phyloP scores from a whole-genome alignment of 2,888 invertebrate species.

The Pachymerium ferrugineum region DNA sequence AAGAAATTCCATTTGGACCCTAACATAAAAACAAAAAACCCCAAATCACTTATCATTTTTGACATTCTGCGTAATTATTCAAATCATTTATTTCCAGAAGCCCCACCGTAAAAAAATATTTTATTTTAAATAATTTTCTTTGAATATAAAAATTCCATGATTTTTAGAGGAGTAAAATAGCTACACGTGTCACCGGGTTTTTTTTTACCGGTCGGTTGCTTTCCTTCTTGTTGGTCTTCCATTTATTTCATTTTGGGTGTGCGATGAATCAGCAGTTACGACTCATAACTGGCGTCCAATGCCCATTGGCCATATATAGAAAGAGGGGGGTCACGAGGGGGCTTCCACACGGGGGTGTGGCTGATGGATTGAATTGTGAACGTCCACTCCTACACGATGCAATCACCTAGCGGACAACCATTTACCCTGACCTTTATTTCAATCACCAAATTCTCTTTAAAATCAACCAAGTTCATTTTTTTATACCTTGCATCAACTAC shows the following conservation, averaged over 20 bases:
- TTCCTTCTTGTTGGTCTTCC: not conserved
- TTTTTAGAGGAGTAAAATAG: not conserved
- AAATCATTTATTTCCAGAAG: not conserved
- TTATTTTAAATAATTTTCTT: not conserved
- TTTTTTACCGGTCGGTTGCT: not conserved
- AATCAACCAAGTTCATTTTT: no score
- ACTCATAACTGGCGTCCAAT: not conserved
- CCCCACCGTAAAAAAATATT: not conserved
- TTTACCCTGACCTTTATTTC: not conserved
- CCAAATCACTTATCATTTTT: not conserved
- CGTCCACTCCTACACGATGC: not conserved
- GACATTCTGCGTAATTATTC: not conserved
- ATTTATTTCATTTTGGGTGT: not conserved
- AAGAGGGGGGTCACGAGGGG: not conserved
- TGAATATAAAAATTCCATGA: not conserved
- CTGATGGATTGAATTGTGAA: not conserved
- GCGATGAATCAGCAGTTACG: not conserved
- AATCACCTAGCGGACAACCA: not conserved
- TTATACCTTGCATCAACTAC: no score
- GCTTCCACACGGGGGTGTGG: not conserved
- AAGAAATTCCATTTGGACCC: not conserved
- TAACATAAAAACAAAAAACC: slow-evolving; percentile 3
- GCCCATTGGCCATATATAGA: not conserved
- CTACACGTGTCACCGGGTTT: not conserved
- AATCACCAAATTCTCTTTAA: not conserved